Evolutionary conservation across 2,888 invertebrate species (phyloP), one percentile per base, ranked within the genome.

Genomic region (Drosophila peninsularis): DNA sequence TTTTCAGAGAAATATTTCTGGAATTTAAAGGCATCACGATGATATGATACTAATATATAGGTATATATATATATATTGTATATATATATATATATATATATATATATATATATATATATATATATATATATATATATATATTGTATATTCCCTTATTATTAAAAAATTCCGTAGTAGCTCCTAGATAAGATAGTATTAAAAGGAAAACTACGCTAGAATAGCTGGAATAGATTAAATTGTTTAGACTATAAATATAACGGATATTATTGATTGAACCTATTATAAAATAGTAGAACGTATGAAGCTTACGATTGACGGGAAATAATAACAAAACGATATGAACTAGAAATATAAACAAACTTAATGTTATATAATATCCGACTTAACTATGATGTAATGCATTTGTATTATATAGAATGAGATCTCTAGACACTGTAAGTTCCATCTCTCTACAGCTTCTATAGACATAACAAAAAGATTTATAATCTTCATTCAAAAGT

Each of bases 171-270:
- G 5, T 27, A 2, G 10, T 11, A 13, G 7, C 17, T 37, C 13
- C 9, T 13, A 17, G 61, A 63, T 42, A 61, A 44, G 42, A 54
- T 54, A 42, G 10, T 30, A 54, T 21, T 37, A 34, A 42, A 42
- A n/a, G n/a, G n/a, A 21, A 41, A 21, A 42, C 5, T 49, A 19
- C 11, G 32, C 10, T 34, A 19, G 2, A 49, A 14, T 47, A 30
- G 11, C n/a, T n/a, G n/a, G n/a, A n/a, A n/a, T 7, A 32, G 7
- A 47, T 17, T 13, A 13, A 30, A 47, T 47, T 32, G 17, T 13
- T 13, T 17, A 3, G 47, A 32, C 17, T 17, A 30, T n/a, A n/a
- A 10, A n/a, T 27, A 47, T 47, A 47, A n/a, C 34, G 50, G 34
- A 36, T 50, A 50, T 21, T 36, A 36, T 50, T 47, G 47, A 32